Evolutionary conservation across 2,888 invertebrate genomes (phyloP).

Genomic region (Nasonia oneida): DNA sequence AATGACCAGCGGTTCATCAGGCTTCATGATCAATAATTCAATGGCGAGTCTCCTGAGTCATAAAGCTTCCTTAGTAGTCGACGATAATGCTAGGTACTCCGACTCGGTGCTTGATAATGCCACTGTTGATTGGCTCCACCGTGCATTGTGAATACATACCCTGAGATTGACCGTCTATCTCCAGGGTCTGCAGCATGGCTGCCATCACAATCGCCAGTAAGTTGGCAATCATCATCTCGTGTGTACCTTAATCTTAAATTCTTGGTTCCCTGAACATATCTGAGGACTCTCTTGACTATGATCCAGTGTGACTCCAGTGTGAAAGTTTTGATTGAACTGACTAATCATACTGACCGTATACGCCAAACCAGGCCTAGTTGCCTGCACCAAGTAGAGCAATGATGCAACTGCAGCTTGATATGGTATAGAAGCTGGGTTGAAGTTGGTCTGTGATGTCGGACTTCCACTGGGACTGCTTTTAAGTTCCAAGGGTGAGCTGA

Average conservation of each 20-base stretch:
- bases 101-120: too few relatives aligned
- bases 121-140: too few relatives aligned
- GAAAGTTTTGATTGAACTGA: neutral
- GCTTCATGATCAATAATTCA: too few relatives aligned
- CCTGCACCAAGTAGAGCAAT: neutral
- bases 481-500: neutral
- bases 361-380: neutral
- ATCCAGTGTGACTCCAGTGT: neutral
- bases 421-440: neutral
- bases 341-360: neutral
- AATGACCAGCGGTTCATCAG: too few relatives aligned
- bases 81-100: too few relatives aligned
- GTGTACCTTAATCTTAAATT: neutral
- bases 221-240: neutral
- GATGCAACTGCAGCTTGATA: neutral
- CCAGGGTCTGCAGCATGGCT: neutral
- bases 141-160: too few relatives aligned
- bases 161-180: too few relatives aligned
- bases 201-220: neutral
- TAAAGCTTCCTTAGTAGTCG: too few relatives aligned
- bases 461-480: neutral
- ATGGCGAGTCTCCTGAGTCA: too few relatives aligned
- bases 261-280: conserved; percentile 4
- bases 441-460: neutral
- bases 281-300: neutral